Evolutionary conservation across 2,888 invertebrate genomes (phyloP).

Genomic region (Schizaphis graminum): DNA sequence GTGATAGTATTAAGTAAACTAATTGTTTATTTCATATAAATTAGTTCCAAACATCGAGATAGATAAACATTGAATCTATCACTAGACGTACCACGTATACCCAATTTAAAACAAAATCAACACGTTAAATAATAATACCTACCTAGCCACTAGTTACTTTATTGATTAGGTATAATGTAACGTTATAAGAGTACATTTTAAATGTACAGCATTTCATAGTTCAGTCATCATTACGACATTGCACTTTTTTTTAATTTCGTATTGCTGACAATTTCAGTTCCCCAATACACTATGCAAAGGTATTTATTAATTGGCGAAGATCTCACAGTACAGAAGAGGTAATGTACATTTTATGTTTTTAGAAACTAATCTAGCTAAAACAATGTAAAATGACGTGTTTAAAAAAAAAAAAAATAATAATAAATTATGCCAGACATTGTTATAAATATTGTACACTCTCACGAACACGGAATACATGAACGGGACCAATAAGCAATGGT

Average conservation of each 20-base stretch:
- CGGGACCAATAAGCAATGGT: not conserved
- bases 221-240: no score
- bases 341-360: no score
- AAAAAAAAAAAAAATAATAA: not conserved
- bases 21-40: not conserved
- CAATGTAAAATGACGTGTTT: not conserved
- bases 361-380: not conserved
- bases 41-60: not conserved
- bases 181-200: no score
- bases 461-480: not conserved
- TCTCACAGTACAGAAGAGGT: no score
- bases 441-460: not conserved
- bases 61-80: not conserved
- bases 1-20: not conserved
- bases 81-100: not conserved
- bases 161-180: no score
- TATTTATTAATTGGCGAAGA: no score
- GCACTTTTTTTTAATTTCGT: no score
- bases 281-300: no score
- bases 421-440: not conserved
- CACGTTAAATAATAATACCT: no score
- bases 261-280: no score
- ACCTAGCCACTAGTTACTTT: no score
- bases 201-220: no score
- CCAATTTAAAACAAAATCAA: not conserved